Conservation (phyloP, 2,113 vertebrate genomes). For the Gambusia affinis region DNA sequence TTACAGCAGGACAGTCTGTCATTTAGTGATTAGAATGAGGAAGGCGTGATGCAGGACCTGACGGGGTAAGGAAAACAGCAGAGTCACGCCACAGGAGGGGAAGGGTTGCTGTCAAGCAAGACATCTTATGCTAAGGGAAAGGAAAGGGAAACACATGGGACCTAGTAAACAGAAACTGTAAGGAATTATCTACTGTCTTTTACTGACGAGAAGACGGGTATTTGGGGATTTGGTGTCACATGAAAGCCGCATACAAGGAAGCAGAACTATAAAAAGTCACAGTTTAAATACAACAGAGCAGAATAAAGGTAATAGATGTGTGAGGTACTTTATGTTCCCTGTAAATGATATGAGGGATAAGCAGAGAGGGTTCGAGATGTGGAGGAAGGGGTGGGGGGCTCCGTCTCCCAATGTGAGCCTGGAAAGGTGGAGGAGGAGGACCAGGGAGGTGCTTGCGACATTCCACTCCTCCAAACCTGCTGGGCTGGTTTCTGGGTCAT, state of each 20-base stretch:
- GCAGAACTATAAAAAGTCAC: background rate
- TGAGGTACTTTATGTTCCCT: background rate
- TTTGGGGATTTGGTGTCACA: conserved; percentile 1
- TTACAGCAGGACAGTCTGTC: conserved; percentile 17
- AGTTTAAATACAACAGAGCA: background rate
- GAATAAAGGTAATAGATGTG: background rate
- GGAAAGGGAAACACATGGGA: conserved; percentile 23
- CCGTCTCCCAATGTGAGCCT: conserved; percentile 1
- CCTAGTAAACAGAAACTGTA: conserved; percentile 53
- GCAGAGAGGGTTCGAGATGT: background rate
- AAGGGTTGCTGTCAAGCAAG: conserved; percentile 4
- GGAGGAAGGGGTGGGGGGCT: background rate
- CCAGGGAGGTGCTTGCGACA: conserved; percentile 68
- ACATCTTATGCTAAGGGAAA: conserved; percentile 31
- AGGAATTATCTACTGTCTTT: conserved; percentile 29
- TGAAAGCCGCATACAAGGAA: conserved; percentile 2
- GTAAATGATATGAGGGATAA: conserved; percentile 12
- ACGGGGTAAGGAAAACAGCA: conserved; percentile 65
- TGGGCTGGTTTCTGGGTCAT: conserved; percentile 77
- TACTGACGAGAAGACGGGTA: conserved; percentile 5
- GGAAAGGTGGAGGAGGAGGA: conserved; percentile 11
- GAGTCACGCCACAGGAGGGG: conserved; percentile 22
- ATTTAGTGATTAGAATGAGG: conserved; percentile 18
- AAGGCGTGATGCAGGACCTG: conserved; percentile 13
- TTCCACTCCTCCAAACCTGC: conserved; percentile 73